Evolutionary conservation across 2,797 vertebrate genomes (phyloP).

Genomic region (Phrynocephalus guinanensis): DNA sequence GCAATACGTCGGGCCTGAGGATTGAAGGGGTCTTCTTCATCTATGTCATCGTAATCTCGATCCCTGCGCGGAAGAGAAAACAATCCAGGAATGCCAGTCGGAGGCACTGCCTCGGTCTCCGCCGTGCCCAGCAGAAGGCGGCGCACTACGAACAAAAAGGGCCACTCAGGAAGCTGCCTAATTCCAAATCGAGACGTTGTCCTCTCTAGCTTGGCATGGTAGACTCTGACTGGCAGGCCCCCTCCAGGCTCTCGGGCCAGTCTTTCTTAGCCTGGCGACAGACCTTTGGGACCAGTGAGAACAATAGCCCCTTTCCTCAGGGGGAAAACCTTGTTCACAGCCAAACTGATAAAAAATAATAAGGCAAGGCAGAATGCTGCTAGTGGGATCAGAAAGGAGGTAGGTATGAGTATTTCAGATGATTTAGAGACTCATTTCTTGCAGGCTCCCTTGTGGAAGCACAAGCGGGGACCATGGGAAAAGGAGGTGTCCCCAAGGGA

Average conservation of each 20-base stretch:
- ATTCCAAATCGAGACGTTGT: too few relatives aligned
- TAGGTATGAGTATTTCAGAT: background rate
- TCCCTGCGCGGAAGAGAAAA: slow-evolving; percentile 77
- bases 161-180: background rate
- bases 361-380: background rate
- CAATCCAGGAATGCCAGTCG: background rate
- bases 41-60: slow-evolving; percentile 91
- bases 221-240: too few relatives aligned
- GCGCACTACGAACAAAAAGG: background rate
- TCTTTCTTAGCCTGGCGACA: too few relatives aligned
- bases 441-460: background rate
- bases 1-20: slow-evolving; percentile 86
- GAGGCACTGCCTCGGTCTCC: background rate
- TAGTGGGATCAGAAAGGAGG: background rate
- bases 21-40: slow-evolving; percentile 95
- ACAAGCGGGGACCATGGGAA: background rate
- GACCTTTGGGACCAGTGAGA: too few relatives aligned
- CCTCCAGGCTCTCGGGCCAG: too few relatives aligned
- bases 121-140: background rate
- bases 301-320: too few relatives aligned
- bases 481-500: background rate
- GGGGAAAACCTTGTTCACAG: background rate
- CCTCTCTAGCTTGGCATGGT: too few relatives aligned
- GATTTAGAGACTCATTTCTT: background rate
- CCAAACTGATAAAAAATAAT: background rate